Conservation (phyloP, 2,113 vertebrate species). For the Corythornis madagascariensis region DNA sequence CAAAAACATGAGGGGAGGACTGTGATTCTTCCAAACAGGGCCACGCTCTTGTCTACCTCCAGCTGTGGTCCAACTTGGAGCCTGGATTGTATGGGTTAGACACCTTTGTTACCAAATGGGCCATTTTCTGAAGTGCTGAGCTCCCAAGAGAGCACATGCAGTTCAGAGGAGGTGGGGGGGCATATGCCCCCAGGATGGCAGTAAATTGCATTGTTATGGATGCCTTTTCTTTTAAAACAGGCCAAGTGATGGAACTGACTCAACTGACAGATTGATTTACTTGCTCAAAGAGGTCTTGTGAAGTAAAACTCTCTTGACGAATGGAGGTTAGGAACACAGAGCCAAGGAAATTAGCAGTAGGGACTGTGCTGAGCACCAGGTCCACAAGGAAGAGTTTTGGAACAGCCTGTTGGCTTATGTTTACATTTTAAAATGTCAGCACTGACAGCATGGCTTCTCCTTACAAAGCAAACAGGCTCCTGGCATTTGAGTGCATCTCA, state of each 20-base stretch:
- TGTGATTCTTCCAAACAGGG: not conserved
- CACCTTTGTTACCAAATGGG: not conserved
- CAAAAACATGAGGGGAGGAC: not conserved
- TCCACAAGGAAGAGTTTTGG: not conserved
- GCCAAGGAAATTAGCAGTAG: not conserved
- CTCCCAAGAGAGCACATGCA: not conserved
- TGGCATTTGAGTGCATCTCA: not conserved
- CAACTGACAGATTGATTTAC: not conserved
- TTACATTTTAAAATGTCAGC: not conserved
- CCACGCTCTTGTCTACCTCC: not conserved
- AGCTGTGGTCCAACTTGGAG: not conserved
- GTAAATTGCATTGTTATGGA: not conserved
- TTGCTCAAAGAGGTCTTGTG: not conserved
- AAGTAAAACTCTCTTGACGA: not conserved
- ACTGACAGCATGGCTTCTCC: not conserved
- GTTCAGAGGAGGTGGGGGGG: not conserved
- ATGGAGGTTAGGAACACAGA: not conserved
- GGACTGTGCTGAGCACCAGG: not conserved
- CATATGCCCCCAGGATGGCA: not conserved
- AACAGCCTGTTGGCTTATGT: not conserved
- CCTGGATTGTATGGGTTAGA: rapidly evolving
- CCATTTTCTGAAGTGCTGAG: not conserved
- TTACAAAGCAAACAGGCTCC: not conserved
- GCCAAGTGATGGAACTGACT: not conserved
- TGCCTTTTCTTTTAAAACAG: not conserved